Conservation (phyloP, 2,888 invertebrate genomes). For the Caenorhabditis virilis region DNA sequence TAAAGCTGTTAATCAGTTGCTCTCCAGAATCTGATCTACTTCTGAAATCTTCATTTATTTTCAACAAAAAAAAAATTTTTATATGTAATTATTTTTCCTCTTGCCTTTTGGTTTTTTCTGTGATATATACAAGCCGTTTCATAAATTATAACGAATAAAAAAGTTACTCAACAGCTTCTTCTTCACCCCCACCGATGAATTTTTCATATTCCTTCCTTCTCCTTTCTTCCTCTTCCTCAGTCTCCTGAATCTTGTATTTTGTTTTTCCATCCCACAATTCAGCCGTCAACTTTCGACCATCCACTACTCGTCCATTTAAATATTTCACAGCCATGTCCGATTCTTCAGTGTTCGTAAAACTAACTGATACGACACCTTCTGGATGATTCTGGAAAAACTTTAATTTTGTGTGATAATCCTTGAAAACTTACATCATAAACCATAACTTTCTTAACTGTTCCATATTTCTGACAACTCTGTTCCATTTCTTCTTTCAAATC, state of each 20-base stretch:
- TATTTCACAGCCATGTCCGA: slow-evolving; percentile 87
- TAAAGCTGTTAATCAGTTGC: slow-evolving; percentile 23
- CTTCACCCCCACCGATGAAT: slow-evolving; percentile 24
- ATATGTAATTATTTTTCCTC: too few relatives aligned
- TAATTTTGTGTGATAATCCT: not conserved
- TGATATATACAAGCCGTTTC: not conserved
- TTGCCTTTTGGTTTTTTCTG: not conserved
- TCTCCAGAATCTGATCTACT: slow-evolving; percentile 20
- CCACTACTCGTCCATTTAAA: slow-evolving; percentile 88
- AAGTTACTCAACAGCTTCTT: not conserved
- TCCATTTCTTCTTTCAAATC: slow-evolving; percentile 89
- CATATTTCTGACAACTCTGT: slow-evolving; percentile 87
- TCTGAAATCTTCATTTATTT: not conserved
- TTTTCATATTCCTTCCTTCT: slow-evolving; percentile 81
- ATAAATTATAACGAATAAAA: slow-evolving; percentile 3
- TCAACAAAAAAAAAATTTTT: too few relatives aligned
- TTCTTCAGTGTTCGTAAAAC: slow-evolving; percentile 86
- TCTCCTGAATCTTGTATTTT: slow-evolving; percentile 87
- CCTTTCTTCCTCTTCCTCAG: slow-evolving; percentile 82
- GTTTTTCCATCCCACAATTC: slow-evolving; percentile 94
- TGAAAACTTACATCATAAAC: slow-evolving; percentile 81
- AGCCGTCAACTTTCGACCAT: slow-evolving; percentile 78
- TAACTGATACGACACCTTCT: slow-evolving; percentile 90
- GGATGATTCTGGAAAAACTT: slow-evolving; percentile 76
- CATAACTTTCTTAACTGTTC: slow-evolving; percentile 86